These are phyloP conservation scores for Zapornia atra DNA, from an alignment of 2,113 vertebrate genomes.

Conservation along the genomic window DNA sequence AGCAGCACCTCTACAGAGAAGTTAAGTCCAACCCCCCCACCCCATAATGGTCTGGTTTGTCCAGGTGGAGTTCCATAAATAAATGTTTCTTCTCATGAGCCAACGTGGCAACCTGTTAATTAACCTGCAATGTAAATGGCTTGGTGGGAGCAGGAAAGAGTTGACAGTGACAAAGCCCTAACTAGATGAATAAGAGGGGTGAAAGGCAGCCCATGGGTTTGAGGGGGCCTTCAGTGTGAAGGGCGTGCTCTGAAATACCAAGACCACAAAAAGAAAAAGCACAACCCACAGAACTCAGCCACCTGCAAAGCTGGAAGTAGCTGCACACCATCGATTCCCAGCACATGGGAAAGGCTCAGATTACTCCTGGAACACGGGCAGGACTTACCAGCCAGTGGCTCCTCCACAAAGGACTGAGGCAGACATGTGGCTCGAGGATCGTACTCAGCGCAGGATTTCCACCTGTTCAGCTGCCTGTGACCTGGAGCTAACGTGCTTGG, in stretches of 20 bases:
- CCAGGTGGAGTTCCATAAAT: slow-evolving; percentile 41
- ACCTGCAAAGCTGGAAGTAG: fast-evolving
- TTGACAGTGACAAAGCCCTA: not conserved
- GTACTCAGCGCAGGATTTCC: fast-evolving
- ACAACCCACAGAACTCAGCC: not conserved
- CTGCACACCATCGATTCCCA: fast-evolving
- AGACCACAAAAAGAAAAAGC: not conserved
- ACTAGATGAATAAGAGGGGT: not conserved
- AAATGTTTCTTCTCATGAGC: slow-evolving; percentile 30
- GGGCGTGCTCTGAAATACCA: not conserved
- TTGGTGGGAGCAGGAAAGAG: fast-evolving
- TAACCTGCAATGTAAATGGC: fast-evolving
- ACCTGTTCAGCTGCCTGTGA: not conserved
- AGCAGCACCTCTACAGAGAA: not conserved
- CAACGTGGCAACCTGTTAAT: fast-evolving
- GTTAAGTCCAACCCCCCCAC: not conserved
- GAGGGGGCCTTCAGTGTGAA: fast-evolving
- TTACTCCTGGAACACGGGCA: fast-evolving
- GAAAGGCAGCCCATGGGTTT: not conserved
- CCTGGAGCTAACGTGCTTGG: fast-evolving
- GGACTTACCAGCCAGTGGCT: not conserved
- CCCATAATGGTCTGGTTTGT: not conserved
- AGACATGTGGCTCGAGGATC: fast-evolving
- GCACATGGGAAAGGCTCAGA: fast-evolving
- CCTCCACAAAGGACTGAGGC: fast-evolving